Evolutionary conservation across 2,797 vertebrate genomes (phyloP).

Genomic region (Macrochelys suwanniensis): DNA sequence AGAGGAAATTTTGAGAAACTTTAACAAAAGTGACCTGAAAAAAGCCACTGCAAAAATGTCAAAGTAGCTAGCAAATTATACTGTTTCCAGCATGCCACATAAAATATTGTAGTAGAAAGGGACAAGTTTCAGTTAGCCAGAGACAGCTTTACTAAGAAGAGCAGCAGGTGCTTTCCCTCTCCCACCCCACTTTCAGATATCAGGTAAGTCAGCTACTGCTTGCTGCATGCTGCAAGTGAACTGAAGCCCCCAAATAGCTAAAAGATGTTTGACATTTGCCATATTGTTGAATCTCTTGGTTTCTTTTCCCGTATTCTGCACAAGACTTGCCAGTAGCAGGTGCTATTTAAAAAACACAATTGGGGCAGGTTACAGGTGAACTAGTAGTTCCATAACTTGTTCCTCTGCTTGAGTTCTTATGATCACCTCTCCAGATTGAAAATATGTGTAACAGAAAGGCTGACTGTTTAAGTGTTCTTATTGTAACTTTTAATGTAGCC

Average conservation of each 20-base stretch:
- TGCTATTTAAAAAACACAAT: constrained; percentile 22
- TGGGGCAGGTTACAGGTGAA: not conserved
- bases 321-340: not conserved
- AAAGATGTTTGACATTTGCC: constrained; percentile 5
- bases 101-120: constrained; percentile 21
- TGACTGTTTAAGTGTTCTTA: not conserved
- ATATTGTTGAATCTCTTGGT: not conserved
- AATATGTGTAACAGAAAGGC: not conserved
- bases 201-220: constrained; percentile 25
- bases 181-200: not conserved
- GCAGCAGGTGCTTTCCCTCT: constrained; percentile 24
- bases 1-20: not conserved
- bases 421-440: not conserved
- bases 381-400: constrained; percentile 1
- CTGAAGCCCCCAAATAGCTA: not conserved
- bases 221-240: constrained; percentile 28
- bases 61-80: not conserved
- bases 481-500: constrained; percentile 10
- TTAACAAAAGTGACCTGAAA: constrained; percentile 4
- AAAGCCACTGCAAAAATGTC: not conserved
- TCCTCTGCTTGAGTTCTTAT: constrained; percentile 19
- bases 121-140: not conserved
- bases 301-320: not conserved
- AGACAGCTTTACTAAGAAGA: constrained; percentile 6
- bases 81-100: not conserved